Evolutionary conservation across 2,888 invertebrate species (phyloP).

Genomic region (Trissolcus japonicus): DNA sequence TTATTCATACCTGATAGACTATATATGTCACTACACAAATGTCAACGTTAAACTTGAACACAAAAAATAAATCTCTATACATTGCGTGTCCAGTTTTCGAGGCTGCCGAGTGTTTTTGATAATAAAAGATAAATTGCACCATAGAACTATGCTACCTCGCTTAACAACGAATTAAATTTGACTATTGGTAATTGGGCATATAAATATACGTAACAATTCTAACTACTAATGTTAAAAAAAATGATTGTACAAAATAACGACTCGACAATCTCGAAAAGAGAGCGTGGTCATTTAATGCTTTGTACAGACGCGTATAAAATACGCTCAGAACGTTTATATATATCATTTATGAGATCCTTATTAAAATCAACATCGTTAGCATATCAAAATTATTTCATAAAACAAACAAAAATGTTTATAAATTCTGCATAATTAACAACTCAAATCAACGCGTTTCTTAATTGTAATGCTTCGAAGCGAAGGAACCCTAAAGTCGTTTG

Average conservation of each 20-base stretch:
- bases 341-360: slow-evolving; percentile 38
- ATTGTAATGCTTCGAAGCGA: slow-evolving; percentile 53
- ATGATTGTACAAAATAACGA: slow-evolving; percentile 35
- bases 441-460: slow-evolving; percentile 38
- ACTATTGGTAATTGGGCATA: slow-evolving; percentile 25
- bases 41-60: slow-evolving; percentile 10
- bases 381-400: slow-evolving; percentile 44
- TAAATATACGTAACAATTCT: slow-evolving; percentile 29
- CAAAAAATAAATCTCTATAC: slow-evolving; percentile 27
- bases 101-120: slow-evolving; percentile 10
- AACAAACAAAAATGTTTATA: slow-evolving; percentile 28
- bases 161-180: slow-evolving; percentile 26
- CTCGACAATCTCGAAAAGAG: slow-evolving; percentile 34
- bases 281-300: slow-evolving; percentile 18
- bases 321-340: slow-evolving; percentile 40
- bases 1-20: slow-evolving; percentile 45
- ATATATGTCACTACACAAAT: slow-evolving; percentile 22
- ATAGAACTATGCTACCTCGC: neutral
- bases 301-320: slow-evolving; percentile 35
- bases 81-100: slow-evolving; percentile 19
- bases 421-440: slow-evolving; percentile 29
- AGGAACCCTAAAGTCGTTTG: slow-evolving; percentile 58
- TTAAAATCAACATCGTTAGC: slow-evolving; percentile 41
- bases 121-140: slow-evolving; percentile 26
- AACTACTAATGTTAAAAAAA: slow-evolving; percentile 37